Conservation (phyloP, 2,113 vertebrate species). For the Triplophysa rosa region DNA sequence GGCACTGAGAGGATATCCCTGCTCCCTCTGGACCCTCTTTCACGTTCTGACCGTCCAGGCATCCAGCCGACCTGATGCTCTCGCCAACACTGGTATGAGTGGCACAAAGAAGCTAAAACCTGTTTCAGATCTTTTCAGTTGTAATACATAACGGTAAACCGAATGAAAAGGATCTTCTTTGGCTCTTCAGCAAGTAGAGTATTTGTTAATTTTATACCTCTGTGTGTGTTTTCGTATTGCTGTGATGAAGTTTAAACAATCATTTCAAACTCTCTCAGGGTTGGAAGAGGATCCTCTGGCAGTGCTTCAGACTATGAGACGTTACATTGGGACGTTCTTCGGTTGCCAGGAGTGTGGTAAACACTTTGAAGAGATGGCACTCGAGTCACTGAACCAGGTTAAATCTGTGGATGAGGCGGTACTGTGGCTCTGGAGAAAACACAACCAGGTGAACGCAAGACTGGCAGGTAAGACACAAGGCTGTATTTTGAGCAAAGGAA, state of each 20-base stretch:
- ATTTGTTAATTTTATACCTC: background rate
- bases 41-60: constrained; percentile 85
- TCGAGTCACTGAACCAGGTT: constrained; percentile 72
- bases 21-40: constrained; percentile 92
- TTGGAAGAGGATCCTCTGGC: constrained; percentile 74
- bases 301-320: constrained; percentile 83
- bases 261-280: constrained; percentile 61
- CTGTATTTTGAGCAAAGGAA: background rate
- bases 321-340: constrained; percentile 86
- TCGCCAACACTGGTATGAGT: constrained; percentile 81
- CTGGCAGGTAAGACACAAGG: constrained; percentile 74
- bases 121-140: background rate
- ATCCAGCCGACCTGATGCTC: constrained; percentile 70
- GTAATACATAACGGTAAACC: background rate
- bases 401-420: constrained; percentile 74
- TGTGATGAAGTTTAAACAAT: background rate
- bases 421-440: constrained; percentile 92
- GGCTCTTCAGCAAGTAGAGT: background rate
- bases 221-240: background rate
- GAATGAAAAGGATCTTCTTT: background rate
- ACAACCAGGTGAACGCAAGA: constrained; percentile 87
- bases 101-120: constrained; percentile 10
- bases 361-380: constrained; percentile 87
- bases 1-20: constrained; percentile 87
- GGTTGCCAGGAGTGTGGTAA: constrained; percentile 85